These are phyloP conservation scores for Ostrea denselamellosa DNA, from an alignment of 1,140 invertebrate genomes.

Conservation along the genomic window DNA sequence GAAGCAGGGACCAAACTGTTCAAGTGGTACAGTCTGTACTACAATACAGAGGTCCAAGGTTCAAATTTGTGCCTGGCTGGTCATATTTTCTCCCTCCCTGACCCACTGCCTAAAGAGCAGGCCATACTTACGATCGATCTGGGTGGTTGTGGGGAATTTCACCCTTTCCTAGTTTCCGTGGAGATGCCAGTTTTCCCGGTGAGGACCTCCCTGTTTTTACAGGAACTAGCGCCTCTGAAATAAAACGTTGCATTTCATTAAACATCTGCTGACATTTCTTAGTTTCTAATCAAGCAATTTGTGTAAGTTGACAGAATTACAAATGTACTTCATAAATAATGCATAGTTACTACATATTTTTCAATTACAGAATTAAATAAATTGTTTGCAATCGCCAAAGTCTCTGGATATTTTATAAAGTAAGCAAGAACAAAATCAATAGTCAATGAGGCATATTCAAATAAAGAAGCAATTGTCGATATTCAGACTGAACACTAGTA, in stretches of 20 bases:
- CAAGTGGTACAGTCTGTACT: too few species aligned
- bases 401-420: not conserved
- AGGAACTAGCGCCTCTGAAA: conserved; percentile 53
- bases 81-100: too few species aligned
- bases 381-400: not conserved
- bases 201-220: conserved; percentile 52
- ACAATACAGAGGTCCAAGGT: too few species aligned
- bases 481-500: too few species aligned
- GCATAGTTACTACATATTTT: not conserved
- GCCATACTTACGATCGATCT: conserved; percentile 54
- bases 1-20: too few species aligned
- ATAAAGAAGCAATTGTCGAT: too few species aligned
- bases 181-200: conserved; percentile 52
- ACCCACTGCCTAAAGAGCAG: too few species aligned
- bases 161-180: conserved; percentile 50
- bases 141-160: conserved; percentile 59
- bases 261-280: not conserved
- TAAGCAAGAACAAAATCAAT: not conserved
- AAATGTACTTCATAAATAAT: not conserved
- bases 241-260: not conserved
- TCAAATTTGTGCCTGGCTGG: too few species aligned
- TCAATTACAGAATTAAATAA: not conserved
- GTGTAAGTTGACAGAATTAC: not conserved
- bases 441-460: too few species aligned
- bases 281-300: not conserved